A percentile compares a stretch with the other conserved stretches of the same genome.
Conservation (phyloP, 1,140 invertebrate genomes). For the Carposina sasakii region DNA sequence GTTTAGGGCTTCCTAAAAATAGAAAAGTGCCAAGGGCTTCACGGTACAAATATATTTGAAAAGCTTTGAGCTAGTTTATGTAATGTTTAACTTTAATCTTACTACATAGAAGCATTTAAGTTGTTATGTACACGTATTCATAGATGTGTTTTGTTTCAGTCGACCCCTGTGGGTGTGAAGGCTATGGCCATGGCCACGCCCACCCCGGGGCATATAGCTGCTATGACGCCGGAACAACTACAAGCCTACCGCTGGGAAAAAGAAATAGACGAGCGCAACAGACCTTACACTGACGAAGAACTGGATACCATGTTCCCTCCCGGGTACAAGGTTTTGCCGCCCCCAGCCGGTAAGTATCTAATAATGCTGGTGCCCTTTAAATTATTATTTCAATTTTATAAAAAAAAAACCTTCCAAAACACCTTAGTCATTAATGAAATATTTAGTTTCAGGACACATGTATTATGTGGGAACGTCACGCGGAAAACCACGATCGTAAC, state of each 20-base stretch:
- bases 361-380: conserved; percentile 15
- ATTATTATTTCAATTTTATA: conserved; percentile 19
- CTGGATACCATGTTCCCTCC: conserved; percentile 97
- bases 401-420: conserved; percentile 28
- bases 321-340: conserved; percentile 97
- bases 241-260: conserved; percentile 99
- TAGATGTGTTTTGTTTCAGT: conserved; percentile 45
- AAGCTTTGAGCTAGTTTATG: too few relatives aligned
- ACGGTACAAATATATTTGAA: too few relatives aligned
- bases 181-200: conserved; percentile 99
- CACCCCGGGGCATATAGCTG: conserved; percentile 93
- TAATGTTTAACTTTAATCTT: too few relatives aligned
- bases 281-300: conserved; percentile 97
- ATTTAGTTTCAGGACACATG: conserved; percentile 70
- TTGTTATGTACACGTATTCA: too few relatives aligned
- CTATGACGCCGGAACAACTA: conserved; percentile 99
- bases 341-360: conserved; percentile 84
- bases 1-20: too few relatives aligned
- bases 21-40: too few relatives aligned
- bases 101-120: too few relatives aligned
- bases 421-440: conserved; percentile 54
- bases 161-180: conserved; percentile 95
- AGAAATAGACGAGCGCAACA: conserved; percentile 98
- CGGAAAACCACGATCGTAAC: conserved; percentile 33
- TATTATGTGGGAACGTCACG: conserved; percentile 43